A percentile compares a stretch with the other conserved stretches of the same genome.
Conservation (phyloP, 2,797 vertebrate genomes). For the Epinephelus coioides region DNA sequence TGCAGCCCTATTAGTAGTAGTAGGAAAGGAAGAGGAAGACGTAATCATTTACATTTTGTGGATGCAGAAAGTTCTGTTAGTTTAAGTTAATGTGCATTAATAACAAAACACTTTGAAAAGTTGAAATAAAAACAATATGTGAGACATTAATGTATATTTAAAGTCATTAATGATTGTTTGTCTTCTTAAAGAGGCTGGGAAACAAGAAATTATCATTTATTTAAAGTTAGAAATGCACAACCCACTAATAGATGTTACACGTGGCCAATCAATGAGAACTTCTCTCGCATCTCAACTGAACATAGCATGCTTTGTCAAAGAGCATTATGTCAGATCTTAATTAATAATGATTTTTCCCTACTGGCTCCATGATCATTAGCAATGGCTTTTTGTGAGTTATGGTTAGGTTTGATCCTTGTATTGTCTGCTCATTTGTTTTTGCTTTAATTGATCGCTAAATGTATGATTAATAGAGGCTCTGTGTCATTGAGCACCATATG, state of each 20-base stretch:
- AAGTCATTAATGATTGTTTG: constrained; percentile 58
- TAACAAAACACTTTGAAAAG: constrained; percentile 24
- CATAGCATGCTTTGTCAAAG: constrained; percentile 78
- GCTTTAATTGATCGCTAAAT: constrained; percentile 95
- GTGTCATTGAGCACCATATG: constrained; percentile 87
- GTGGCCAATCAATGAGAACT: constrained; percentile 75
- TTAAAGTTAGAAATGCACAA: constrained; percentile 73
- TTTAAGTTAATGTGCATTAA: constrained; percentile 24
- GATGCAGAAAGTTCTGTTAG: neutral
- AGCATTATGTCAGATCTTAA: constrained; percentile 82
- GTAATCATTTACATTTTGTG: neutral
- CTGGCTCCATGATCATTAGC: constrained; percentile 76
- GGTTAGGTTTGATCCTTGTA: constrained; percentile 91
- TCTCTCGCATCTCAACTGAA: constrained; percentile 68
- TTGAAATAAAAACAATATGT: constrained; percentile 36
- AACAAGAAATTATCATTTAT: constrained; percentile 71
- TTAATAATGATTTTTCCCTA: constrained; percentile 82
- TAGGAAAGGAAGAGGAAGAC: neutral
- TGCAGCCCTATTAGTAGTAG: neutral
- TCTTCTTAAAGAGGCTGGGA: constrained; percentile 58
- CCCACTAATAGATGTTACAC: constrained; percentile 64
- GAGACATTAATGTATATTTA: constrained; percentile 22
- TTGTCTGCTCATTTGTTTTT: constrained; percentile 96
- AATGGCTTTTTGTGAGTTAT: constrained; percentile 93
- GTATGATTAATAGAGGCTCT: constrained; percentile 92